Conservation (phyloP, 1,140 invertebrate species). For the Sinonovacula constricta region DNA sequence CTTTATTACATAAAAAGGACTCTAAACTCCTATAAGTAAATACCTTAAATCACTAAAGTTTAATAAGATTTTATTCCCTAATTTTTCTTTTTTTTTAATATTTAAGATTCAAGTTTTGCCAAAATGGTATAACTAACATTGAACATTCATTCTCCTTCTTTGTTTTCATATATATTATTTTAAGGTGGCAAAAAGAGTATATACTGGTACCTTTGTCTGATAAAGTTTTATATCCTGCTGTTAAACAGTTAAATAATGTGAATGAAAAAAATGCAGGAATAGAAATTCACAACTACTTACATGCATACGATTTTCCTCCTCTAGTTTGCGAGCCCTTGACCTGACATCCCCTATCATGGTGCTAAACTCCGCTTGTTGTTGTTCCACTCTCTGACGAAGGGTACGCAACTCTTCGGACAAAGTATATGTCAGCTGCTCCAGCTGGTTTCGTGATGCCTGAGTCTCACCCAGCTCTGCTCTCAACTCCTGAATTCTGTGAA, state of each 20-base stretch:
- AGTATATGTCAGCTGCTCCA: constrained; percentile 69
- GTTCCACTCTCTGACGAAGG: constrained; percentile 69
- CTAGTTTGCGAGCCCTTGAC: constrained; percentile 69
- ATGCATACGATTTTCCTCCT: constrained; percentile 75
- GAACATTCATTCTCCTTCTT: too few species aligned
- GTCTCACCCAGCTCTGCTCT: constrained; percentile 67
- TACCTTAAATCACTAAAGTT: too few species aligned
- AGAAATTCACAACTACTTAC: constrained; percentile 36
- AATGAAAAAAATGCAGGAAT: neutral
- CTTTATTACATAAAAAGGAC: too few species aligned
- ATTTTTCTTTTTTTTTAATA: too few species aligned
- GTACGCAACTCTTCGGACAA: constrained; percentile 72
- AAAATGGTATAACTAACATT: too few species aligned
- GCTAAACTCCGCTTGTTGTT: constrained; percentile 66
- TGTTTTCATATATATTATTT: too few species aligned
- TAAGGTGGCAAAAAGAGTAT: too few species aligned
- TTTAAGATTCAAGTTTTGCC: too few species aligned
- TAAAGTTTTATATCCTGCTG: too few species aligned
- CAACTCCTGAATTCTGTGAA: constrained; percentile 66
- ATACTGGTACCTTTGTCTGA: too few species aligned
- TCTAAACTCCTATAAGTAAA: too few species aligned
- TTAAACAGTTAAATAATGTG: neutral
- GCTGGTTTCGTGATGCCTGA: constrained; percentile 63
- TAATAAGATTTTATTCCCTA: too few species aligned
- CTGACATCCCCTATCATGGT: constrained; percentile 69